Evolutionary conservation across 1,140 invertebrate genomes (phyloP), one percentile per base, ranked within the genome.

Genomic region (Orius laevigatus): DNA sequence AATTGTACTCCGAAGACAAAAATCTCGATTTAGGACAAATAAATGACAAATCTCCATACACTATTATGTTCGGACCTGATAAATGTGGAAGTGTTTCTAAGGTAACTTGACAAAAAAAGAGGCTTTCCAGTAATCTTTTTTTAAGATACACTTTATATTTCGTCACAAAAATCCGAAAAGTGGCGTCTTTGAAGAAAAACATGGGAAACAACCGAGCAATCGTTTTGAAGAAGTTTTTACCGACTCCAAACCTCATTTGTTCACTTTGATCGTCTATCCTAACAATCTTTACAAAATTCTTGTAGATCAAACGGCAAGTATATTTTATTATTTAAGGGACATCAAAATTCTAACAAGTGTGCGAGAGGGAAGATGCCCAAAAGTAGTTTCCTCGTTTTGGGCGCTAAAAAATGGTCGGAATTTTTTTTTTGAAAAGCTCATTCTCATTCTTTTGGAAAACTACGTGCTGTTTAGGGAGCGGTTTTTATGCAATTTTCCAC

Each of bases 1-100:
- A 99, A 68, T 70, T 99, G 12, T 64, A 98, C 11, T 82, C 79
- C 11, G 63, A 74, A 3, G 74, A 75, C 47, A 71, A 77, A 38
- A 73, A 76, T 35, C 63, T 75, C 14, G 78, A 92, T 63, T 70
- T 96, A 18, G 79, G 74, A 48, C 70, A 80, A 53, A 94, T 98
- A 63, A 76, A 90, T 63, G 92, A 98, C 67, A 93, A 95, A 68
- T 93, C 93, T 8, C 85, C 91, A 0, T 98, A 96, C 65, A 88
- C 88, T 2, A 91, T 98, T 58, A 98, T 98, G 95, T 98, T 98
- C 71, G 95, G 94, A 1, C 95, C 95, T 8, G 95, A 98, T 69
- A 98, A 98, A 66, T 99, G 95, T 70, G 94, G 94, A 48, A 88
- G 82, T 60, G 88, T 94, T 65, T 77, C 85, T 57, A 96, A 97